Percentiles rank a stretch among this genome's conserved stretches.
Evolutionary conservation across 2,888 invertebrate species (phyloP).

Genomic region (Troilus luridus): DNA sequence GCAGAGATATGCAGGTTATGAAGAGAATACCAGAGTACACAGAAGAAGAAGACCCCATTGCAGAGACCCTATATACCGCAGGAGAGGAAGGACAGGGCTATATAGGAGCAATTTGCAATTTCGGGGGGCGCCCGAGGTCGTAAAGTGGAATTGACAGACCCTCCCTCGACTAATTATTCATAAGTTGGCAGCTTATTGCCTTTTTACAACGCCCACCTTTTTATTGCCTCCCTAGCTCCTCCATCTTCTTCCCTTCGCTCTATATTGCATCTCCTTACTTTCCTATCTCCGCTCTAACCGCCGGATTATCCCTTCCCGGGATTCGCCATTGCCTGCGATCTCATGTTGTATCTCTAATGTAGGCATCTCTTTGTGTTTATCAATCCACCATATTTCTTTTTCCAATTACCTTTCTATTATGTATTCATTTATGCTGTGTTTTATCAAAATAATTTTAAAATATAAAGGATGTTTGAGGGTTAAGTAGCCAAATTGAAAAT

Average conservation of each 20-base stretch:
- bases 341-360: background rate
- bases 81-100: background rate
- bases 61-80: background rate
- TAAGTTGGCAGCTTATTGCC: conserved; percentile 27
- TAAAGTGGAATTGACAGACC: conserved; percentile 26
- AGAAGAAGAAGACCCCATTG: background rate
- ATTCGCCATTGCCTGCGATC: background rate
- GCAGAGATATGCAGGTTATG: background rate
- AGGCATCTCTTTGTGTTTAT: background rate
- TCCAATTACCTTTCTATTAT: background rate
- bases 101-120: conserved; percentile 17
- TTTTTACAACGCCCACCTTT: conserved; percentile 31
- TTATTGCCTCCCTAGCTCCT: background rate
- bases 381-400: background rate
- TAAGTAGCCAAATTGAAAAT: too few relatives aligned
- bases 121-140: background rate
- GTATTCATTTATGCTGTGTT: background rate
- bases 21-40: background rate
- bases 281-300: background rate
- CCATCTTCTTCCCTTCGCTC: background rate
- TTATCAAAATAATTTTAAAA: too few relatives aligned
- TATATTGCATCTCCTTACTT: background rate
- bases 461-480: too few relatives aligned
- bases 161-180: conserved; percentile 34
- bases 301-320: background rate